Evolutionary conservation across 2,888 invertebrate species (phyloP).

Genomic region (Spisula solida): DNA sequence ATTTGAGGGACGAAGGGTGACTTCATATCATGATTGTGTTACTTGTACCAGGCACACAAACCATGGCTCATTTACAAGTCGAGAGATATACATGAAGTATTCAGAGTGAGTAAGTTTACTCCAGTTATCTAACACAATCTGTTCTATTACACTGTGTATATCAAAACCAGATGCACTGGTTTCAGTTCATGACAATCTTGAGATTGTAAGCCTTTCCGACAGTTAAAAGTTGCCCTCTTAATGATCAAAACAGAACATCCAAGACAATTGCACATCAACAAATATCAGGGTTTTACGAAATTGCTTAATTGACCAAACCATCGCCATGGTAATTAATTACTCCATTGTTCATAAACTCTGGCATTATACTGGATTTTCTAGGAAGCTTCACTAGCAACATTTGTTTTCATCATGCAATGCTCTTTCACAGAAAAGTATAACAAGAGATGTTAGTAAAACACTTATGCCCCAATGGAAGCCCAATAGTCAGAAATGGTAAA

Average conservation of each 20-base stretch:
- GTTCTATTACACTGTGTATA: background rate
- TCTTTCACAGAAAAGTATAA: background rate
- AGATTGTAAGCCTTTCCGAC: background rate
- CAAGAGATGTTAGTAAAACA: too few species aligned
- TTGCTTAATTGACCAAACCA: conserved; percentile 28
- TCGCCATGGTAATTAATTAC: conserved; percentile 14
- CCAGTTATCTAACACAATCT: background rate
- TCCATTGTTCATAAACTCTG: conserved; percentile 24
- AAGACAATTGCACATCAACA: conserved; percentile 17
- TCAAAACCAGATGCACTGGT: background rate
- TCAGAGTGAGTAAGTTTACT: too few species aligned
- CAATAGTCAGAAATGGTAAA: too few species aligned
- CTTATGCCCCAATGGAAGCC: too few species aligned
- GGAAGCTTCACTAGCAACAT: background rate
- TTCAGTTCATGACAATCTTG: conserved; percentile 11
- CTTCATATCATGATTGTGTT: too few species aligned
- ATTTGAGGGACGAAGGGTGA: too few species aligned
- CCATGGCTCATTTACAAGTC: too few species aligned
- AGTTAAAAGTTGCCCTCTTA: background rate
- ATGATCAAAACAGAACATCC: background rate
- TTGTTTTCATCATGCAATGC: conserved; percentile 6
- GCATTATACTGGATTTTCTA: background rate
- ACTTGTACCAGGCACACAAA: too few species aligned
- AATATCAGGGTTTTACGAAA: background rate
- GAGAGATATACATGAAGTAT: too few species aligned